A percentile compares a stretch with the other conserved stretches of the same genome.
These are phyloP conservation scores for Leptogaster cylindrica DNA, from an alignment of 2,888 invertebrate species.

Conservation along the genomic window DNA sequence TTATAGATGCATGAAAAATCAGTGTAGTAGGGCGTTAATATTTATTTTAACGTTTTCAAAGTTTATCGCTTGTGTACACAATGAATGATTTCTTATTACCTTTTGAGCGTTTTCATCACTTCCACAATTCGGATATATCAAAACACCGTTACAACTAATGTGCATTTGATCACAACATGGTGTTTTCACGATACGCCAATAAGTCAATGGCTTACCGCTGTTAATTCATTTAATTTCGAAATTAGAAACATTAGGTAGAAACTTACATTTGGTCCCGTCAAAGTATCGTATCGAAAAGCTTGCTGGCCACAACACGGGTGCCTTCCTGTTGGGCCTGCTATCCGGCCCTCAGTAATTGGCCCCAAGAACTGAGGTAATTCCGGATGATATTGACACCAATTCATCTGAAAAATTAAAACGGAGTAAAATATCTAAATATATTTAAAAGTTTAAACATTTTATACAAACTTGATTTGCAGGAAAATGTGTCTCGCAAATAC, in stretches of 20 bases:
- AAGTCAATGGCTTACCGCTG: too few relatives aligned
- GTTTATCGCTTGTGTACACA: too few relatives aligned
- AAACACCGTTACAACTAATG: too few relatives aligned
- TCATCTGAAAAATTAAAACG: conserved; percentile 64
- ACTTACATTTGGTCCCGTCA: conserved; percentile 59
- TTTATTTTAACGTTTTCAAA: too few relatives aligned
- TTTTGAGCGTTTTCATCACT: too few relatives aligned
- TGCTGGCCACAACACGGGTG: conserved; percentile 89
- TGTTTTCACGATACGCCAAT: too few relatives aligned
- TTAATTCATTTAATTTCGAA: too few relatives aligned
- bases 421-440: not conserved
- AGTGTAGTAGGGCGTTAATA: too few relatives aligned
- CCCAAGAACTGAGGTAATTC: conserved; percentile 79
- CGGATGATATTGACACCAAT: conserved; percentile 84
- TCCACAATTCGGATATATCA: too few relatives aligned
- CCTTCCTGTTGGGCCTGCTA: conserved; percentile 74
- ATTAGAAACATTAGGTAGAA: not conserved
- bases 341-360: conserved; percentile 65
- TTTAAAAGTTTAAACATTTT: not conserved
- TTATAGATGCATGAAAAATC: too few relatives aligned
- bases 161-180: too few relatives aligned
- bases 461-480: conserved; percentile 69
- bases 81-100: too few relatives aligned
- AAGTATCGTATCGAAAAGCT: conserved; percentile 67
- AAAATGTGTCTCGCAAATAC: conserved; percentile 77